phyloP scores from a whole-genome alignment of 2,113 vertebrate genomes.

The Trogon surrucura region DNA sequence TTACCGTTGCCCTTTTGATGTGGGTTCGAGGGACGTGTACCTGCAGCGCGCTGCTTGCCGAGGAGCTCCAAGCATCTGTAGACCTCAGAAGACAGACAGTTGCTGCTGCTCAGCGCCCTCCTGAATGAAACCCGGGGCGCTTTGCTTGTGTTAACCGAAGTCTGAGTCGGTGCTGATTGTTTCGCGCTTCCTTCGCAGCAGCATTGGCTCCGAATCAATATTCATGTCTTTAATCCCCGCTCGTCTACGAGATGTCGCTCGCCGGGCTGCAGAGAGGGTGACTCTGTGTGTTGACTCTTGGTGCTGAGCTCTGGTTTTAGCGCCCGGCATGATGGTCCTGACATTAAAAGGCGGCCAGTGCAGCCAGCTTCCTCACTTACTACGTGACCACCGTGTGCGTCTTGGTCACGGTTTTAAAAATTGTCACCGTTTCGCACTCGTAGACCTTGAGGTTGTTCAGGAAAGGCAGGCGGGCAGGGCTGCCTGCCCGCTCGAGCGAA shows the following conservation, averaged over 20 bases:
- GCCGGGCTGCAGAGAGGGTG: background rate
- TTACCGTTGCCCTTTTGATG: background rate
- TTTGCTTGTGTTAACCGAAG: slow-evolving; percentile 2
- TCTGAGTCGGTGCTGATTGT: slow-evolving; percentile 22
- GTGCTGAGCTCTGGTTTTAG: background rate
- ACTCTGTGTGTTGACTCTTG: background rate
- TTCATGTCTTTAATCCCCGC: slow-evolving; percentile 29
- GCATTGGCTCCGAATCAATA: slow-evolving; percentile 42
- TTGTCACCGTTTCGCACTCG: background rate
- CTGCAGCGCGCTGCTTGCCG: background rate
- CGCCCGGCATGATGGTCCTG: background rate
- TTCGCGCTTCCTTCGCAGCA: background rate
- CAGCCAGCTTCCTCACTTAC: background rate
- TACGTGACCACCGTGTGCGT: accelerated
- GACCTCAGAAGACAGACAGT: background rate
- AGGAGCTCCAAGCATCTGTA: background rate
- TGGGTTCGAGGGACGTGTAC: background rate
- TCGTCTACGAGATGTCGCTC: background rate
- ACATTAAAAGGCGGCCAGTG: background rate
- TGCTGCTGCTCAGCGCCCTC: background rate
- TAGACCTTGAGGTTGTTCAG: background rate
- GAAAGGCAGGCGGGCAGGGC: background rate
- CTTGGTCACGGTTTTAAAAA: background rate
- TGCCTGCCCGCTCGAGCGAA: background rate
- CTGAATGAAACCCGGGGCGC: background rate